phyloP scores from a whole-genome alignment of 2,113 vertebrate species.

The Morone chrysops region DNA sequence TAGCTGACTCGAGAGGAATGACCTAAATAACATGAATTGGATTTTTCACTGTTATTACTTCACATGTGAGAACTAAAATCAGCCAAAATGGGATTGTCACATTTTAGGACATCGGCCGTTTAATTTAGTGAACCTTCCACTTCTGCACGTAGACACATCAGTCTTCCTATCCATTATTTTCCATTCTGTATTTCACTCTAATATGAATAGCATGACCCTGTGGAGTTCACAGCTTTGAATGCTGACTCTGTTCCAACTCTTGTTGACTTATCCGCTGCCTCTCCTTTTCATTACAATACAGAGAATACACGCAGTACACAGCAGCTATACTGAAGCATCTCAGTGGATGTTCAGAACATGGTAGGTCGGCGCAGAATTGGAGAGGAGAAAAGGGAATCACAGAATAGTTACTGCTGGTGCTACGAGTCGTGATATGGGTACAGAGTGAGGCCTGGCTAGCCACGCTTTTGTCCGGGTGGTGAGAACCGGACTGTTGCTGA shows the following conservation, averaged over 20 bases:
- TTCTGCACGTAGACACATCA: background rate
- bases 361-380: conserved; percentile 38
- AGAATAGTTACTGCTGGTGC: conserved; percentile 60
- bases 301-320: conserved; percentile 41
- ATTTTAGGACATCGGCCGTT: background rate
- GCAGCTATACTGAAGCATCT: conserved; percentile 28
- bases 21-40: conserved; percentile 28
- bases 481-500: conserved; percentile 47
- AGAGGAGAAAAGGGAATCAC: conserved; percentile 53
- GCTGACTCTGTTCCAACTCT: conserved; percentile 9
- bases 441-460: conserved; percentile 32
- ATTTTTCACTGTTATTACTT: conserved; percentile 7
- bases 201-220: conserved; percentile 31
- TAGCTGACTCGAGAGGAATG: conserved; percentile 20
- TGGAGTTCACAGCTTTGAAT: conserved; percentile 44
- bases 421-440: conserved; percentile 56
- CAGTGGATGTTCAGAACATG: conserved; percentile 39
- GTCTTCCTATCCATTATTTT: background rate
- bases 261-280: conserved; percentile 39
- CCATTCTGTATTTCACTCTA: conserved; percentile 23
- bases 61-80: conserved; percentile 20
- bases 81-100: conserved; percentile 3
- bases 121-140: background rate
- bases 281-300: conserved; percentile 42
- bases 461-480: conserved; percentile 45